Evolutionary conservation across 2,797 vertebrate genomes (phyloP).

Genomic region (Hoplostethus mediterraneus): DNA sequence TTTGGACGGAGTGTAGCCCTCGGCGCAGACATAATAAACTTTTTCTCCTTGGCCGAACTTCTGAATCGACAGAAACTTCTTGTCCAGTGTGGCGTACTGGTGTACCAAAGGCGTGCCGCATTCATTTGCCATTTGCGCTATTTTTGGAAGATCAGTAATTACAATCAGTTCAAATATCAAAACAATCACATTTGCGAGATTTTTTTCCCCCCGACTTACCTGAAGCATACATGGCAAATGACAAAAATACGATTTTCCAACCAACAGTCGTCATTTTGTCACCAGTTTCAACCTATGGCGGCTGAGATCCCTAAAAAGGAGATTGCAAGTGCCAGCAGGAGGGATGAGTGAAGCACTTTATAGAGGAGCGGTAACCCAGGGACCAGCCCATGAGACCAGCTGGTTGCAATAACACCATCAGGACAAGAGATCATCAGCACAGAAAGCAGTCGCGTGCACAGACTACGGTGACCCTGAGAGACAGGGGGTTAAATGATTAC

Average conservation of each 20-base stretch:
- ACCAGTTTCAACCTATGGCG: background rate
- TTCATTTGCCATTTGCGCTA: slow-evolving; percentile 19
- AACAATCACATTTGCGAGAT: background rate
- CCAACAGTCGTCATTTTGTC: slow-evolving; percentile 22
- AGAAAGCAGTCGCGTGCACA: too few species aligned
- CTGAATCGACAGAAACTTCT: accelerated
- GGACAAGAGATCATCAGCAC: too few species aligned
- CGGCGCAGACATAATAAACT: slow-evolving; percentile 61
- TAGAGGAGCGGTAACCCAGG: slow-evolving; percentile 15
- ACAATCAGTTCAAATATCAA: background rate
- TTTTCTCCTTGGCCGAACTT: slow-evolving; percentile 33
- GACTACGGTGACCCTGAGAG: too few species aligned
- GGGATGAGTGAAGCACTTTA: slow-evolving; percentile 29
- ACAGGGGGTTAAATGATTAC: too few species aligned
- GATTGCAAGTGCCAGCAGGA: background rate
- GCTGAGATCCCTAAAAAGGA: background rate
- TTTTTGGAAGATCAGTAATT: background rate
- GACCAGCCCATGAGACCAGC: background rate
- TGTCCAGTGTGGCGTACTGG: background rate
- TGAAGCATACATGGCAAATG: slow-evolving; percentile 13
- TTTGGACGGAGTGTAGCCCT: background rate
- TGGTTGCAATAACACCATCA: background rate
- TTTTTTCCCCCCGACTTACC: slow-evolving; percentile 57
- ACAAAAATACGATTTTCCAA: slow-evolving; percentile 36
- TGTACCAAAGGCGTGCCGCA: slow-evolving; percentile 58